Base-by-base conservation (phyloP, 2,888 invertebrate genomes). In the Teleiodes luculella region DNA sequence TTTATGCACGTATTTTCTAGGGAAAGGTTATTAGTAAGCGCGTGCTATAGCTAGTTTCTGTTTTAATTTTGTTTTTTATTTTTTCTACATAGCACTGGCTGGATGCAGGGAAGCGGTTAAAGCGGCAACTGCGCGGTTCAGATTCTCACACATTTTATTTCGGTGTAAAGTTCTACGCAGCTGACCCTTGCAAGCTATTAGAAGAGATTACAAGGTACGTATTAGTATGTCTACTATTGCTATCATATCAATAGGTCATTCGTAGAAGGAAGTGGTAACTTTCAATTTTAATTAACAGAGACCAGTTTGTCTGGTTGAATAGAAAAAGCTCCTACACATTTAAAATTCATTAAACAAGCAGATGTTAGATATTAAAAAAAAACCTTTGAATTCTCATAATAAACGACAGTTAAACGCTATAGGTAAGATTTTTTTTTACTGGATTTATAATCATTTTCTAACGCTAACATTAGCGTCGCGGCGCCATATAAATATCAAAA, bases 121-220 rank as follows among this genome's bases (percentile, higher is more conserved):
- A 94, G 67, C 94, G 96, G 61, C 98, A 98, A 83, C 91, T 98
- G 59, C 96, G 96, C 83, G 93, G 93, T 20, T 90, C 91, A 48
- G 92, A 92, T 70, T 93, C 95, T 31, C 95, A 95, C 83, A 97
- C 96, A 55, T 93, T 98, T 69, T 98, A 98, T 86, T 98, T 98
- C 79, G 97, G 98, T 56, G 97, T 98, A 60, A 98, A 98, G 87
- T 98, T 98, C 86, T 98, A 98, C 86, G 97, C 98, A 2, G 97
- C 97, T 0, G 98, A 98, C 89, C 98, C 98, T 1, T 98, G 98
- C 90, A 98, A 98, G 82, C 91, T 98, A 57, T 91, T 96, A 57
- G 98, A 98, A 88, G 98, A 98, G 91, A 97, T 98, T 71, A 98
- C 98, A 56, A 93, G 97, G 97, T 97, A 90, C 65, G 62, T 56